Conservation (phyloP, 2,113 vertebrate species). For the Garra rufa region DNA sequence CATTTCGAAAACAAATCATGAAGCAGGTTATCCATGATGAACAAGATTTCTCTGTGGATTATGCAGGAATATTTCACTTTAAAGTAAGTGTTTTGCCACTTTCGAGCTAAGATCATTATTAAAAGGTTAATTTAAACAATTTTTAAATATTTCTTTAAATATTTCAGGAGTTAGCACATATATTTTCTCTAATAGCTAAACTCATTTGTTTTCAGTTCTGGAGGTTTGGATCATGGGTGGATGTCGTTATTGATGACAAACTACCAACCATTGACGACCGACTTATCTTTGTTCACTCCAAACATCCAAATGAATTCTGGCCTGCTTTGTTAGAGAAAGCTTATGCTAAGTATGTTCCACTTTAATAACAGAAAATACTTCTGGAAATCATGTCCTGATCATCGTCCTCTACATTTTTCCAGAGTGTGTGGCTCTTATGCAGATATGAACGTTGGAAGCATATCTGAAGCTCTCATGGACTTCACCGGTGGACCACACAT, state of each 20-base stretch:
- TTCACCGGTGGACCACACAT: slow-evolving; percentile 86
- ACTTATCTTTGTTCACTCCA: slow-evolving; percentile 70
- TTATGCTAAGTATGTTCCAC: slow-evolving; percentile 74
- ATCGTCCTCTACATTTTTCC: not conserved
- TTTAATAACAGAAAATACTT: not conserved
- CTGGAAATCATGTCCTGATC: too few relatives aligned
- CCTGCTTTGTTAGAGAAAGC: slow-evolving; percentile 77
- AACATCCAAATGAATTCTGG: slow-evolving; percentile 73
- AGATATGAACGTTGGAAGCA: slow-evolving; percentile 79
- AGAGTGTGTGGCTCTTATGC: slow-evolving; percentile 87
- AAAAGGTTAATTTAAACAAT: not conserved
- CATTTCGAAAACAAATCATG: slow-evolving; percentile 62
- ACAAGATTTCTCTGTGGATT: slow-evolving; percentile 66
- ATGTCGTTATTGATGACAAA: slow-evolving; percentile 77
- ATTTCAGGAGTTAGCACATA: too few relatives aligned
- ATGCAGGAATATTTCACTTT: slow-evolving; percentile 78
- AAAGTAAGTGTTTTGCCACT: slow-evolving; percentile 62
- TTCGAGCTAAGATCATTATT: not conserved
- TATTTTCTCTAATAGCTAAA: not conserved
- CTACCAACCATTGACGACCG: slow-evolving; percentile 70
- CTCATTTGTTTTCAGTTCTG: slow-evolving; percentile 67
- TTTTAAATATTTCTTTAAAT: too few relatives aligned
- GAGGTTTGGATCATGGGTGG: slow-evolving; percentile 76
- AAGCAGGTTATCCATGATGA: slow-evolving; percentile 62
- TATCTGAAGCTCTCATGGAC: slow-evolving; percentile 84